phyloP scores from a whole-genome alignment of 2,113 vertebrate species.

The Equus quagga region DNA sequence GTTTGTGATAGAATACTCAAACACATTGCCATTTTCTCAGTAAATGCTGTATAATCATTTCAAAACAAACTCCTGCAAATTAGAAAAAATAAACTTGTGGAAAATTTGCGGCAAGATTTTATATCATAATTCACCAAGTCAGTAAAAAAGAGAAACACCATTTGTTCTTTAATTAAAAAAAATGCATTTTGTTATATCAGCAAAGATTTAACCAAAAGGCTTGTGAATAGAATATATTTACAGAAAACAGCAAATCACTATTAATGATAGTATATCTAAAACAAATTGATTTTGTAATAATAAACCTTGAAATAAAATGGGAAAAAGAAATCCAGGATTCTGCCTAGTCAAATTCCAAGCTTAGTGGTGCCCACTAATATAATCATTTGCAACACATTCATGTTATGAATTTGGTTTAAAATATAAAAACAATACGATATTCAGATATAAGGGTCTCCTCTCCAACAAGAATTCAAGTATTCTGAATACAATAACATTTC shows the following conservation, averaged over 20 bases:
- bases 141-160: background rate
- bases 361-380: accelerated
- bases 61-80: background rate
- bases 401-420: background rate
- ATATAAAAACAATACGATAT: background rate
- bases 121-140: constrained; percentile 31
- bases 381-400: background rate
- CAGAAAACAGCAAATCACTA: constrained; percentile 24
- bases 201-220: constrained; percentile 11
- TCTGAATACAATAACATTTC: background rate
- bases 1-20: background rate
- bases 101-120: constrained; percentile 31
- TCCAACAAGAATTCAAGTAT: background rate
- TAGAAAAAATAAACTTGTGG: constrained; percentile 14
- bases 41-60: constrained; percentile 30
- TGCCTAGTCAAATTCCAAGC: background rate
- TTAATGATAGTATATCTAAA: background rate
- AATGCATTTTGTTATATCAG: constrained; percentile 44
- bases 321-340: background rate
- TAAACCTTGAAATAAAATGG: background rate
- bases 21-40: background rate
- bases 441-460: background rate
- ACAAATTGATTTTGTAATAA: constrained; percentile 54
- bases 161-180: constrained; percentile 47
- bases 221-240: background rate